Evolutionary conservation across 2,113 vertebrate species (phyloP), one percentile per base, ranked within the genome.

Genomic region (Mesoclemmys tuberculata): DNA sequence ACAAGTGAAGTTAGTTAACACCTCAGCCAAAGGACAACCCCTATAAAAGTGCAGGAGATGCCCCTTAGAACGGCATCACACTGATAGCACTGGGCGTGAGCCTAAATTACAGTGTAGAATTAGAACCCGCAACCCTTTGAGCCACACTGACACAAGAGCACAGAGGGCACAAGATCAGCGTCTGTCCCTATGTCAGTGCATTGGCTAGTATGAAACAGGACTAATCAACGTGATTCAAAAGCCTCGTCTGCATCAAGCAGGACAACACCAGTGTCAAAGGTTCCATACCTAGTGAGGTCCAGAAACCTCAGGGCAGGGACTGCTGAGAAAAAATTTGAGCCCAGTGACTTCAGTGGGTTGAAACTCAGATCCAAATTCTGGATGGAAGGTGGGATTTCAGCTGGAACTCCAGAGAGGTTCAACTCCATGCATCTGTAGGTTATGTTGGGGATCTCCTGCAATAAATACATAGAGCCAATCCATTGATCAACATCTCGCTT

Each of bases 241-340:
- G 31, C 31, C 61, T 31, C 16, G 31, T 35, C 61, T 64, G 31
- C 61, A 64, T 35, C 31, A 31, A 35, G 31, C 35, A 9, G 64
- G 64, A 38, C n/a, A 48, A n/a, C 16, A 77, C 12, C 10, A 54
- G 48, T n/a, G 54, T 4, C 13, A 38, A 51, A 5, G 58, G 2
- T 35, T 93, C 31, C 55, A 96, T 98, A 98, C 98, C 98, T 98
- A 94, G 98, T 95, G 87, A 98, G 97, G 91, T 98, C 98, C 92
- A 98, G 96, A 89, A 97, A 74, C 48, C 94, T 90, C 31, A 98
- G 88, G 86, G 97, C 96, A 87, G 96, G 92, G 10, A 98, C 90
- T 2, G 38, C 92, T 13, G 96, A 95, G 97, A 98, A 98, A 89
- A 95, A 92, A 86, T 96, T 94, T 55, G 92, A 75, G 2, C n/a